Percentiles rank a stretch among this genome's conserved stretches.
These are phyloP conservation scores for Gadus macrocephalus DNA, from an alignment of 2,113 vertebrate genomes.

Conservation along the genomic window DNA sequence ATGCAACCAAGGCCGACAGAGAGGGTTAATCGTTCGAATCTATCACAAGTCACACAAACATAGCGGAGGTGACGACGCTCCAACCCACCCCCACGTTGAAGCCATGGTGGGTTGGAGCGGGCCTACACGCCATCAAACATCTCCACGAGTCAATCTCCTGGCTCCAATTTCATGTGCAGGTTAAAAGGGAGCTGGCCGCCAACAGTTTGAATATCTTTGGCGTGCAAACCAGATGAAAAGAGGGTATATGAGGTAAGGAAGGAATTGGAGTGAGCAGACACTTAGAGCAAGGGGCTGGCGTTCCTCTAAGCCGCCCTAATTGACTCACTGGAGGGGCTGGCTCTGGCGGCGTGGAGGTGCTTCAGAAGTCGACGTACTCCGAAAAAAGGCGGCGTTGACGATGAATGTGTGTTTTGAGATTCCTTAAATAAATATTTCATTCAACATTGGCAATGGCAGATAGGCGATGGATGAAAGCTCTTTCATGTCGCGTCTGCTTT, in stretches of 20 bases:
- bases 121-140: conserved; percentile 38
- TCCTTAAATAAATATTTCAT: conserved; percentile 78
- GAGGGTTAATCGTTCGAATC: conserved; percentile 16
- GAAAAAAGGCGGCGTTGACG: conserved; percentile 62
- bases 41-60: conserved; percentile 27
- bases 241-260: conserved; percentile 39
- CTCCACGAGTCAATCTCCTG: conserved; percentile 44
- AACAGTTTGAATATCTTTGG: conserved; percentile 58
- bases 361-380: conserved; percentile 72
- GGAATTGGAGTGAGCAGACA: conserved; percentile 62
- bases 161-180: conserved; percentile 41
- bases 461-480: conserved; percentile 51
- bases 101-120: conserved; percentile 3
- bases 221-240: conserved; percentile 59
- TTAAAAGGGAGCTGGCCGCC: conserved; percentile 46
- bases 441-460: conserved; percentile 67
- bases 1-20: conserved; percentile 31
- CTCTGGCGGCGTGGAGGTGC: conserved; percentile 57
- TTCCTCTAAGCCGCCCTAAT: conserved; percentile 71
- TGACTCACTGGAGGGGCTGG: conserved; percentile 73
- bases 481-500: conserved; percentile 65
- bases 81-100: conserved; percentile 23
- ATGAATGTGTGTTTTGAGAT: conserved; percentile 79
- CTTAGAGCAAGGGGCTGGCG: conserved; percentile 60
- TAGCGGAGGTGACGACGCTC: conserved; percentile 24